phyloP scores from a whole-genome alignment of 1,140 invertebrate genomes.

The Calliopsis andreniformis region DNA sequence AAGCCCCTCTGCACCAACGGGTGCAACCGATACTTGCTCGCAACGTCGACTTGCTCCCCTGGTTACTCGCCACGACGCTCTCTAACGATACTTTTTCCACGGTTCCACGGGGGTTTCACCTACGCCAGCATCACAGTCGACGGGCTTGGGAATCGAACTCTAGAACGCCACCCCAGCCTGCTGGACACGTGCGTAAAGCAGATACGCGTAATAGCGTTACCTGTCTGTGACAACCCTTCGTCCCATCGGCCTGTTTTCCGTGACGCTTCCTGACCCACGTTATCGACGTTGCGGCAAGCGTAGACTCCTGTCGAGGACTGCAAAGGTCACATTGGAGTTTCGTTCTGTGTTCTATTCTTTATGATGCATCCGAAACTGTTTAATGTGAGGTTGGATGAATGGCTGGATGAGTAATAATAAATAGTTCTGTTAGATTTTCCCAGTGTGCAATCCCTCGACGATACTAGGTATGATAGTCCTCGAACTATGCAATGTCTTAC shows the following conservation, averaged over 20 bases:
- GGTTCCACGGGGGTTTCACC: constrained; percentile 59
- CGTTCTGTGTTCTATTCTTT: no score
- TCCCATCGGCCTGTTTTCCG: constrained; percentile 36
- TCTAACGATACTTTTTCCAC: constrained; percentile 55
- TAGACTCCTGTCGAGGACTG: not conserved
- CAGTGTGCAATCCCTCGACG: no score
- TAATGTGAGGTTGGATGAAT: no score
- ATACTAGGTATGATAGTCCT: not conserved
- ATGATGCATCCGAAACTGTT: no score
- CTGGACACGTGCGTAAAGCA: constrained; percentile 43
- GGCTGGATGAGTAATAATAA: no score
- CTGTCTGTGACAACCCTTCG: constrained; percentile 44
- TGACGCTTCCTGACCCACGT: constrained; percentile 39
- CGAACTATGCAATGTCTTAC: not conserved
- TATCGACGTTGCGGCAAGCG: constrained; percentile 5
- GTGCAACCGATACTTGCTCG: constrained; percentile 65
- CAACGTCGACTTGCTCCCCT: constrained; percentile 35
- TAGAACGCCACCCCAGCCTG: constrained; percentile 33
- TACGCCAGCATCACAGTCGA: constrained; percentile 25
- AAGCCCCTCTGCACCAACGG: constrained; percentile 58
- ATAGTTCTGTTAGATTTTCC: no score
- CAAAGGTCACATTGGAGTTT: not conserved
- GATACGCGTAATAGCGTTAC: constrained; percentile 60
- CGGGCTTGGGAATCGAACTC: constrained; percentile 39
- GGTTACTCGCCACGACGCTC: constrained; percentile 25